Conservation (phyloP, 2,113 vertebrate species). For the Gavialis gangeticus region DNA sequence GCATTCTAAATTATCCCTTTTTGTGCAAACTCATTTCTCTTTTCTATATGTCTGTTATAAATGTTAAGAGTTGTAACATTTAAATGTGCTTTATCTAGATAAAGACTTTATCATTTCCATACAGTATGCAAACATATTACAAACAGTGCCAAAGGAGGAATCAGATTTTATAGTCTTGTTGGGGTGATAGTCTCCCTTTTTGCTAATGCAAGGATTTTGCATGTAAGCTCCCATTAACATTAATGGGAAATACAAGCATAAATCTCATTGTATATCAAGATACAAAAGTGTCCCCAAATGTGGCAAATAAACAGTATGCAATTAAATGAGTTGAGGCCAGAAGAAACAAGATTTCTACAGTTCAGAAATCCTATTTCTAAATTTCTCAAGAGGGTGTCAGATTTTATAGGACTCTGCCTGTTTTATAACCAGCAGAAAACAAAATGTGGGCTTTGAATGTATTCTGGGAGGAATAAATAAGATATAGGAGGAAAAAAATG, state of each 20-base stretch:
- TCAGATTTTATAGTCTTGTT: neutral
- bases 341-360: neutral
- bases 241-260: neutral
- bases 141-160: neutral
- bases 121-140: neutral
- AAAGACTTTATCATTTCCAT: neutral
- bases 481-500: too few species aligned
- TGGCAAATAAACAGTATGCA: conserved; percentile 9
- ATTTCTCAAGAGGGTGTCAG: neutral
- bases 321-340: neutral
- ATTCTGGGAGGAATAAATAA: neutral
- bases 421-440: neutral
- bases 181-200: neutral
- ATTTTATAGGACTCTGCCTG: neutral
- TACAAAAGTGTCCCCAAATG: conserved; percentile 22
- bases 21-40: neutral
- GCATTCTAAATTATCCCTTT: neutral
- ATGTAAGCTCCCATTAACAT: neutral
- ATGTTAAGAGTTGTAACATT: neutral
- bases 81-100: neutral
- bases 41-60: neutral
- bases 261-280: neutral
- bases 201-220: neutral
- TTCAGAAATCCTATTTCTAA: neutral
- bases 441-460: neutral